Evolutionary conservation across 2,113 vertebrate species (phyloP).

Genomic region (Rhagologus leucostigma): DNA sequence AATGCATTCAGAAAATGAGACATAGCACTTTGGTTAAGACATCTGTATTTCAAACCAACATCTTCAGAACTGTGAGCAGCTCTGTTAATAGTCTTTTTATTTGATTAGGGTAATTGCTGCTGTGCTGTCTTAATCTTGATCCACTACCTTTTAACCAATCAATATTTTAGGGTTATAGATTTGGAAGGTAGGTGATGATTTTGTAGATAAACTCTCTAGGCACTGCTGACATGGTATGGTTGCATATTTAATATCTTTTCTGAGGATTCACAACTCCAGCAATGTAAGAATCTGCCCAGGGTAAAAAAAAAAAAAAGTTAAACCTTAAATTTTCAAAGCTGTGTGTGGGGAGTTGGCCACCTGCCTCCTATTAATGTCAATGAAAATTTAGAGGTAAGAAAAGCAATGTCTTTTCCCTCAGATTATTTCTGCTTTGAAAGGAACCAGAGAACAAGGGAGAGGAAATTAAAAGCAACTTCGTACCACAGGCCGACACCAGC

Average conservation of each 20-base stretch:
- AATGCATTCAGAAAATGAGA: slow-evolving; percentile 73
- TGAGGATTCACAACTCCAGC: slow-evolving; percentile 29
- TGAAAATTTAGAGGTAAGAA: slow-evolving; percentile 45
- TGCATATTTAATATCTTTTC: slow-evolving; percentile 45
- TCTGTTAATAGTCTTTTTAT: slow-evolving; percentile 64
- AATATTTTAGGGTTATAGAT: slow-evolving; percentile 70
- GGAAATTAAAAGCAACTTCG: slow-evolving; percentile 34
- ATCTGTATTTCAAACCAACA: slow-evolving; percentile 73
- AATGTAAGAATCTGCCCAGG: background rate
- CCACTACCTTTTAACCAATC: slow-evolving; percentile 68
- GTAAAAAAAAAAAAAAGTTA: background rate
- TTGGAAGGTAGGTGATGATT: slow-evolving; percentile 63
- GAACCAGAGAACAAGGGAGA: slow-evolving; percentile 6
- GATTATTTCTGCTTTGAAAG: slow-evolving; percentile 14
- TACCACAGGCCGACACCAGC: background rate
- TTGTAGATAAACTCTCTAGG: slow-evolving; percentile 51
- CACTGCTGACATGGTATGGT: slow-evolving; percentile 32
- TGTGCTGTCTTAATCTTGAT: slow-evolving; percentile 56
- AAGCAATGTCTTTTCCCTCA: background rate
- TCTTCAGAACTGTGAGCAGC: slow-evolving; percentile 48
- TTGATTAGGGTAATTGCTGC: slow-evolving; percentile 68
- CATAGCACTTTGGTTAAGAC: slow-evolving; percentile 71
- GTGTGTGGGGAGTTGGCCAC: slow-evolving; percentile 19
- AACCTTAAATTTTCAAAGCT: slow-evolving; percentile 56
- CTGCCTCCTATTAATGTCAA: slow-evolving; percentile 56